These are phyloP conservation scores for Lordiphosa andalusiaca DNA, from an alignment of 2,888 invertebrate species.

Conservation along the genomic window DNA sequence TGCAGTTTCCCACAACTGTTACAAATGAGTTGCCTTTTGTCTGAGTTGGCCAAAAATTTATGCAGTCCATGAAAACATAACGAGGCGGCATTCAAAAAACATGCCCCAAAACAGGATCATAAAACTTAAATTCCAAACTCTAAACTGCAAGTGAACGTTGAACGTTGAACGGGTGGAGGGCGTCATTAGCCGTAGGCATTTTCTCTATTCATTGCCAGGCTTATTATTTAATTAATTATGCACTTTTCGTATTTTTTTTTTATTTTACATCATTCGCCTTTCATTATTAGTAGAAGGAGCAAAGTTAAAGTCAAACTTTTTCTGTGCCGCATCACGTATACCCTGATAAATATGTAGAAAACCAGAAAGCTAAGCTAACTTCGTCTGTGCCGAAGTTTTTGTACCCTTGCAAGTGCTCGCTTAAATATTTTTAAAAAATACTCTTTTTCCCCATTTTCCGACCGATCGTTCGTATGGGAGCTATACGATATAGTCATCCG, in stretches of 20 bases:
- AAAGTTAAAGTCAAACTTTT: too few relatives aligned
- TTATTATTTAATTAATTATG: constrained; percentile 59
- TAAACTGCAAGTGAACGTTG: background rate
- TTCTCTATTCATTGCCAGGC: constrained; percentile 27
- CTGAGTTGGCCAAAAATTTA: constrained; percentile 39
- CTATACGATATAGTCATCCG: too few relatives aligned
- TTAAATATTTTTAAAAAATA: too few relatives aligned
- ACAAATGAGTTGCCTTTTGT: constrained; percentile 45
- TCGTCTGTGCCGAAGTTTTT: too few relatives aligned
- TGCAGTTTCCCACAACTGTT: constrained; percentile 12
- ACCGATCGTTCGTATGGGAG: too few relatives aligned
- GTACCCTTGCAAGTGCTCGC: too few relatives aligned
- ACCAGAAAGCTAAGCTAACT: too few relatives aligned
- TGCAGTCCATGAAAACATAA: constrained; percentile 50
- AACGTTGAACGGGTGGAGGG: background rate
- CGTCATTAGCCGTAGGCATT: background rate
- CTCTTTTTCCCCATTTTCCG: too few relatives aligned
- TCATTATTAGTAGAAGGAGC: too few relatives aligned
- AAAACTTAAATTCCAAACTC: constrained; percentile 8
- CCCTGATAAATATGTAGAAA: too few relatives aligned
- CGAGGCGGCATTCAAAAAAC: constrained; percentile 41
- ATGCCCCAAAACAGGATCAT: constrained; percentile 15
- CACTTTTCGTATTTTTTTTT: constrained; percentile 24
- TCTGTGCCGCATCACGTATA: too few relatives aligned
- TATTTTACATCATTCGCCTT: constrained; percentile 2